These are phyloP conservation scores for mouse (Mus musculus) DNA, from an alignment of 2,113 vertebrate genomes.

Conservation along the genomic window DNA sequence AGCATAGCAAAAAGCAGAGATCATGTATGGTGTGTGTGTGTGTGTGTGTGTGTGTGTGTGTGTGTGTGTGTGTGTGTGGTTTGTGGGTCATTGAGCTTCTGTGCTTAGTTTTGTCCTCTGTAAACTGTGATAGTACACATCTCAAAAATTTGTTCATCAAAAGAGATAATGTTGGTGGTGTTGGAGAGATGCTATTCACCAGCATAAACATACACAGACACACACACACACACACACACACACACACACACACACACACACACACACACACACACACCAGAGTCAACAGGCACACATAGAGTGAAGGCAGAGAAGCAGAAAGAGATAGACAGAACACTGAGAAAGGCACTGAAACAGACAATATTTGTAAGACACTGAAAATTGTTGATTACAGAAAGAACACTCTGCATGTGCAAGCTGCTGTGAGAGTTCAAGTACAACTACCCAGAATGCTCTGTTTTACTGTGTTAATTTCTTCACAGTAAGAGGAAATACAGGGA, in stretches of 20 bases:
- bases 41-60: too few relatives aligned
- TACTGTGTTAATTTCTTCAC: not conserved
- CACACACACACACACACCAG: not conserved
- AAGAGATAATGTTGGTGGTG: not conserved
- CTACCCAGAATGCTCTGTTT: not conserved
- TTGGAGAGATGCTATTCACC: not conserved
- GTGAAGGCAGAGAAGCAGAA: not conserved
- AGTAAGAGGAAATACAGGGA: not conserved
- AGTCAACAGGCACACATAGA: not conserved
- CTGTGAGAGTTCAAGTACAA: too few relatives aligned
- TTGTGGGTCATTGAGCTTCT: not conserved
- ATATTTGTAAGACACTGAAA: not conserved
- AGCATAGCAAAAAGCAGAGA: not conserved
- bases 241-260: not conserved
- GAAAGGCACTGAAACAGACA: not conserved
- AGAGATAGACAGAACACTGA: not conserved
- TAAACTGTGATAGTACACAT: not conserved
- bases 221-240: not conserved
- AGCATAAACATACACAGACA: not conserved
- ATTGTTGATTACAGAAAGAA: not conserved
- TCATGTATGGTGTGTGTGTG: not conserved
- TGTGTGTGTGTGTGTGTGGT: too few relatives aligned
- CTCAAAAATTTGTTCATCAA: not conserved
- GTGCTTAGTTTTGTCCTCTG: not conserved
- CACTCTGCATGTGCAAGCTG: rapidly evolving